Evolutionary conservation across 2,113 vertebrate species (phyloP).

Genomic region (Symphodus melops): DNA sequence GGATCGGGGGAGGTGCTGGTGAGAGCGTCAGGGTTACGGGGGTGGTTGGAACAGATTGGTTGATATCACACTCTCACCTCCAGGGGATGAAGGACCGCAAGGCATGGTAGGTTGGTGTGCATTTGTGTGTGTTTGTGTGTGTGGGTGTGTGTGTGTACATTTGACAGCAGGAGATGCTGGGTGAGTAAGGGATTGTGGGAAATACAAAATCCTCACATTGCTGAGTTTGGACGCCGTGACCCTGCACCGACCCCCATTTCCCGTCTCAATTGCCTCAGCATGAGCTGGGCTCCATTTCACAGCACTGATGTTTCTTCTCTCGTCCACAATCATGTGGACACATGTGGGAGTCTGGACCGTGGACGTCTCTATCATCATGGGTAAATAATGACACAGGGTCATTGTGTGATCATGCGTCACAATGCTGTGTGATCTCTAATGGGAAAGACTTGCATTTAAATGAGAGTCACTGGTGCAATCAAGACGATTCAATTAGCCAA

Average conservation of each 20-base stretch:
- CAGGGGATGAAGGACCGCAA: conserved; percentile 40
- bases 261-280: conserved; percentile 76
- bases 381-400: conserved; percentile 64
- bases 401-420: conserved; percentile 31
- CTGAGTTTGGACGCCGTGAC: conserved; percentile 69
- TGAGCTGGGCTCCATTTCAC: conserved; percentile 68
- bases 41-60: conserved; percentile 69
- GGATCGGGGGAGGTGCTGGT: conserved; percentile 33
- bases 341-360: conserved; percentile 44
- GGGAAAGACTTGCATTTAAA: conserved; percentile 28
- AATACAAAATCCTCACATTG: conserved; percentile 69
- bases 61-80: conserved; percentile 73
- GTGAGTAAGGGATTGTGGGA: conserved; percentile 55
- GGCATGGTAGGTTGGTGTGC: conserved; percentile 21
- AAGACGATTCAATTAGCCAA: conserved; percentile 7
- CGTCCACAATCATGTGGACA: conserved; percentile 56
- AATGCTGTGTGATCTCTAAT: conserved; percentile 28
- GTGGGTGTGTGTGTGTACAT: conserved; percentile 22
- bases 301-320: conserved; percentile 50
- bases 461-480: conserved; percentile 16
- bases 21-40: conserved; percentile 46
- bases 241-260: conserved; percentile 75
- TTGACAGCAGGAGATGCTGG: conserved; percentile 32
- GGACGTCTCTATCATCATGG: conserved; percentile 48
- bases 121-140: conserved; percentile 18